phyloP scores from a whole-genome alignment of 2,888 invertebrate genomes.

The Nemoura dubitans region DNA sequence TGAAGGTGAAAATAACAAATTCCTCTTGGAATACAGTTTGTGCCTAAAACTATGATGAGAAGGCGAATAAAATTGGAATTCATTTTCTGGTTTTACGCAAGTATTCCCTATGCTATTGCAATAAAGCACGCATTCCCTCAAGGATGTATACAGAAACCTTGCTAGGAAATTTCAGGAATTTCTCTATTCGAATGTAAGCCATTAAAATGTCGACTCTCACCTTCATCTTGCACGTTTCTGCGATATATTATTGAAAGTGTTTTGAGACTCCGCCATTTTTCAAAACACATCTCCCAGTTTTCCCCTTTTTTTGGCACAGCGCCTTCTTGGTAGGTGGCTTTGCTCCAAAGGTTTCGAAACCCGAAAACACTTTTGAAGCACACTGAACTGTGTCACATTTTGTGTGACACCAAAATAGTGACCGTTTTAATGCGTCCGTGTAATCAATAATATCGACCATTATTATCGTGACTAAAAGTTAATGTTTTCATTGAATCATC shows the following conservation, averaged over 20 bases:
- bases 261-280: constrained; percentile 20
- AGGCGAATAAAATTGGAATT: background rate
- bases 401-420: too few species aligned
- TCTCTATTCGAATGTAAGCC: constrained; percentile 12
- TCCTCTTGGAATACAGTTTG: constrained; percentile 5
- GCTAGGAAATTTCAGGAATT: background rate
- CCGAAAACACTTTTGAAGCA: background rate
- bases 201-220: constrained; percentile 7
- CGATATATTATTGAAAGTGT: constrained; percentile 14
- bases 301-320: constrained; percentile 36
- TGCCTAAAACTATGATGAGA: background rate
- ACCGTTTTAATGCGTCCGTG: too few species aligned
- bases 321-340: constrained; percentile 43
- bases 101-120: background rate
- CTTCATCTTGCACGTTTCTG: constrained; percentile 10
- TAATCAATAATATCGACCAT: too few species aligned
- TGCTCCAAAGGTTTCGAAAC: constrained; percentile 43
- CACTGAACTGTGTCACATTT: background rate
- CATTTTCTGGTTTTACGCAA: background rate
- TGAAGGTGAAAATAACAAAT: too few species aligned
- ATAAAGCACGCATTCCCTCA: background rate
- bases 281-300: constrained; percentile 15
- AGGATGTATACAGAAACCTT: background rate
- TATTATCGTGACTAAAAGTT: too few species aligned
- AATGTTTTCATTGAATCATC: too few species aligned